Evolutionary conservation across 2,888 invertebrate genomes (phyloP), one percentile per base, ranked within the genome.

Genomic region (Heliconius aoede): DNA sequence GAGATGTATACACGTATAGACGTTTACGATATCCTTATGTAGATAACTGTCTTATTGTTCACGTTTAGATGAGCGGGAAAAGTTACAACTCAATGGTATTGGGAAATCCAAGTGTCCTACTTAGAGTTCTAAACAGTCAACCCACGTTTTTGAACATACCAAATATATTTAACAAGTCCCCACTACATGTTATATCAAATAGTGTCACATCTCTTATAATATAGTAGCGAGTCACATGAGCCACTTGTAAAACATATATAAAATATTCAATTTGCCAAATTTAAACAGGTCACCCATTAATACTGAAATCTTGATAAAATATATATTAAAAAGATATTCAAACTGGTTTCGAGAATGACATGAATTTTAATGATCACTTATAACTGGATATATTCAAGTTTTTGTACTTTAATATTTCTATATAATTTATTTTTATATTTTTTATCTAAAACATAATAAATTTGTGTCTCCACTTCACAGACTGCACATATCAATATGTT

Each of bases 41-140:
- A 84, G 83, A 84, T 92, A 87, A 93, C 86, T 86, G 85, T 86
- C 80, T 85, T 85, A 92, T 93, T 92, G 92, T 93, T 86, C 79
- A 76, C 82, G 84, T 83, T 84, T 81, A 82, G 80, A 83, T 81
- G 84, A 82, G 84, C 87, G 86, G 88, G 90, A 76, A 78, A 82
- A 84, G 84, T 85, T 85, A 85, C 83, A 13, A 81, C 60, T 30
- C 36, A 78, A 77, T 82, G 80, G 76, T 72, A 76, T 91, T 90
- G 92, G 92, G 90, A 93, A 93, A 93, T 82, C 91, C 90, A 82
- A 86, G 79, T 77, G 83, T 79, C 82, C 83, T 80, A 82, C 79
- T 78, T 84, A 72, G 58, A 72, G 72, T 78, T 72, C 77, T 72
- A 64, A n/a, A 67, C 32, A 84, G 80, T 83, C 80, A 32, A 72